Conservation (phyloP, 2,888 invertebrate genomes). For the Oscheius sp. region DNA sequence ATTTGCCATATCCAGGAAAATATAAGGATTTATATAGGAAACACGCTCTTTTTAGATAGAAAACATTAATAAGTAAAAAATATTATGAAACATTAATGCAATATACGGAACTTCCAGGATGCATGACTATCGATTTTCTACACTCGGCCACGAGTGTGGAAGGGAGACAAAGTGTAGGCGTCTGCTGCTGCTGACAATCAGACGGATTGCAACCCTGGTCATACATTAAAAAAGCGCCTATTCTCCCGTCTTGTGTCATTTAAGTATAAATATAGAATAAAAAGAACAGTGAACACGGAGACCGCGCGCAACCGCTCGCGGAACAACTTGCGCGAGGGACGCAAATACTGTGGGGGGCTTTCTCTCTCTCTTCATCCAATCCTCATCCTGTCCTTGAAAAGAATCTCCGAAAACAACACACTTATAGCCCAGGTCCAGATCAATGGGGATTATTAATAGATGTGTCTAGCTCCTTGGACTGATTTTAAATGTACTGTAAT, state of each 20-base stretch:
- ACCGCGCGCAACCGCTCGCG: constrained; percentile 32
- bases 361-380: constrained; percentile 36
- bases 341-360: constrained; percentile 29
- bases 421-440: not conserved
- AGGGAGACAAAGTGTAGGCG: too few relatives aligned
- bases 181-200: too few relatives aligned
- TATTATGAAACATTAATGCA: too few relatives aligned
- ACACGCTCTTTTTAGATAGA: too few relatives aligned
- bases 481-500: not conserved
- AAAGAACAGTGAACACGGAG: constrained; percentile 30
- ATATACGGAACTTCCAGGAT: too few relatives aligned
- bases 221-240: not conserved
- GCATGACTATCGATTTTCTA: too few relatives aligned
- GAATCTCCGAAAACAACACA: constrained; percentile 20
- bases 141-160: too few relatives aligned
- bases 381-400: constrained; percentile 37
- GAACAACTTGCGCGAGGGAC: constrained; percentile 31
- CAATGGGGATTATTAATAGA: not conserved
- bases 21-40: too few relatives aligned
- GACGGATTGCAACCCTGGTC: too few relatives aligned
- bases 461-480: too few relatives aligned
- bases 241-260: not conserved
- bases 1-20: too few relatives aligned
- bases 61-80: too few relatives aligned
- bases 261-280: constrained; percentile 11